Evolutionary conservation across 2,888 invertebrate species (phyloP), one percentile per base, ranked within the genome.

Genomic region (Phytoseiulus persimilis): DNA sequence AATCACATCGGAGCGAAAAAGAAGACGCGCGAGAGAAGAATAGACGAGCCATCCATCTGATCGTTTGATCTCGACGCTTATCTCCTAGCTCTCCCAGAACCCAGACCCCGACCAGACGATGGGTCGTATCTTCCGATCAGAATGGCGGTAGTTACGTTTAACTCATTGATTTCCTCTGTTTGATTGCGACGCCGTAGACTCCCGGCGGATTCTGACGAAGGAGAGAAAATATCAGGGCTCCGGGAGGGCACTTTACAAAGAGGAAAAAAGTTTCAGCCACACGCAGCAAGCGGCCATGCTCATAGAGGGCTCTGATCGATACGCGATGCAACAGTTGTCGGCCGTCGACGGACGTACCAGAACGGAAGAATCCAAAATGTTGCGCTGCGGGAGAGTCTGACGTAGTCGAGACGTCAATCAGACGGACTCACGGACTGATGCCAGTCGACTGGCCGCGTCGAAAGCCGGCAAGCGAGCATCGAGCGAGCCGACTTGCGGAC

Each of bases 141-240:
- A 65, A 65, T 65, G 65, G 65, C 65, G 65, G 65, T 65, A 65
- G 65, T 65, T 65, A 65, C 65, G 65, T 65, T 65, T 65, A 65
- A 65, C 65, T 65, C 65, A 65, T 65, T 65, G 65, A 65, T 65
- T 65, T 65, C 65, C 18, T 65, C 65, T 23, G 23, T 28, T 65
- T 65, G 65, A 65, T 65, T 65, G 65, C 65, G 65, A 14, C 65
- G 65, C 2, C 65, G 14, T 65, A 14, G 65, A 23, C 18, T 2
- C 14, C 2, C 65, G 28, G 14, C 46, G 9, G 14, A 46, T 11
- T 46, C 46, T 6, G 9, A 11, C 46, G 6, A 46, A 14, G 46
- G 9, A 46, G 46, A 46, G 14, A 46, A 46, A 46, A 14, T 11
- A 46, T 6, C 6, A 46, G 46, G 14, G 5, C 14, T 23, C 5